Evolutionary conservation across 2,888 invertebrate species (phyloP), one percentile per base, ranked within the genome.

Genomic region (Ochropacha duplaris): DNA sequence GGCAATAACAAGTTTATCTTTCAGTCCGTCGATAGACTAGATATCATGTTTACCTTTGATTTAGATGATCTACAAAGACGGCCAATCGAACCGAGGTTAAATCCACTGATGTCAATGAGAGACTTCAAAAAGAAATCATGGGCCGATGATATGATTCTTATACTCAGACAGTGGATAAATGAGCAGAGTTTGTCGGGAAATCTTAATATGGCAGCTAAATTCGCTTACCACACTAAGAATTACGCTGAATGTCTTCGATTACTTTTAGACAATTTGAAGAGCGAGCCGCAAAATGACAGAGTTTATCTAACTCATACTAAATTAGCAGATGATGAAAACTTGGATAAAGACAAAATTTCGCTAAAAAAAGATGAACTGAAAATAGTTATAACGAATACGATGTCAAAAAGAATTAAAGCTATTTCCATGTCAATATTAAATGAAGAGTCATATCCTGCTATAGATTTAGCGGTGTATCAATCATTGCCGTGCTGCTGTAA

Each of bases 381-480:
- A 65, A 82, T 86, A 19, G 71, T 81, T 1, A 81, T 92, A 22
- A 83, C 80, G 0, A 89, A 83, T 39, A 74, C 83, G 0, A 86
- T 92, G 71, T 84, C 88, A 0, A 89, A 88, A 63, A 79, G 91
- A 19, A 90, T 92, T 44, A 92, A 90, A 66, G 88, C 90, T 16
- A 76, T 90, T 14, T 89, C 90, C 0, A 64, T 91, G 63, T 72
- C 82, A 0, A 89, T 92, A 62, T 72, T 92, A 0, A 92, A 92
- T 50, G 90, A 92, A 54, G 79, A 84, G 54, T 54, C 81, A 0
- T 90, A 84, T 69, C 87, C 90, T 1, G 60, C 68, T 2, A 76
- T 88, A 16, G 84, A 88, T 34, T 50, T 73, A 2, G 60, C 64
- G 19, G 66, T 79, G 16, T 91, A 80, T 63, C 76, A 78, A 71